Conservation (phyloP, 2,888 invertebrate species). For the Melanchra persicariae region DNA sequence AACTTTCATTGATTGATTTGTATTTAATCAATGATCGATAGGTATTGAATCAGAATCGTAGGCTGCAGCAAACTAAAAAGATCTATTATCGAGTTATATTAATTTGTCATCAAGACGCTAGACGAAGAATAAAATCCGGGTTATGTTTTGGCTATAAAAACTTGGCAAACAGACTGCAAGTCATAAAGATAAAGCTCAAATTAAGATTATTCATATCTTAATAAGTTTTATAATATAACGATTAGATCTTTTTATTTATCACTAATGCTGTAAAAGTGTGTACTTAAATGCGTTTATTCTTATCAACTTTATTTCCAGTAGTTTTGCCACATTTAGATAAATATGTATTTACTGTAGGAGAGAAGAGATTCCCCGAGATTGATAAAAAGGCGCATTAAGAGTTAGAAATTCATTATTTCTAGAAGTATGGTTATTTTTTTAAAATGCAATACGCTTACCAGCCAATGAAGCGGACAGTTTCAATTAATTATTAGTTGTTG, state of each 20-base stretch:
- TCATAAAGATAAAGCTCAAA: slow-evolving; percentile 5
- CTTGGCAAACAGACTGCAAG: neutral
- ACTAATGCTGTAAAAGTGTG: neutral
- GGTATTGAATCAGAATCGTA: too few species aligned
- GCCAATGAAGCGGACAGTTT: too few species aligned
- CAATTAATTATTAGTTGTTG: too few species aligned
- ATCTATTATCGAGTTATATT: too few species aligned
- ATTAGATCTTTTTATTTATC: slow-evolving; percentile 9
- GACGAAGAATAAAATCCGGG: neutral
- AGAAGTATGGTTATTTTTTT: too few species aligned
- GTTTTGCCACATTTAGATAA: neutral
- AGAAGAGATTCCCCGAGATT: neutral
- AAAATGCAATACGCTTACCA: too few species aligned
- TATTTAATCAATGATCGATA: too few species aligned
- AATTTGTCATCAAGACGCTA: neutral
- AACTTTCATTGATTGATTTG: too few species aligned
- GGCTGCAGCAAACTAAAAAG: too few species aligned
- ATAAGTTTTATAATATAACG: neutral
- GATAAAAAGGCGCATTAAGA: too few species aligned
- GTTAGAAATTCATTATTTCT: too few species aligned
- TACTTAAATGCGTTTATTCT: neutral
- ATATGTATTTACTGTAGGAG: too few species aligned
- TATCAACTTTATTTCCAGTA: neutral
- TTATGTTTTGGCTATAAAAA: neutral
- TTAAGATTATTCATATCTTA: neutral